These are phyloP conservation scores for Hybognathus amarus DNA, from an alignment of 2,797 vertebrate genomes.

Conservation along the genomic window DNA sequence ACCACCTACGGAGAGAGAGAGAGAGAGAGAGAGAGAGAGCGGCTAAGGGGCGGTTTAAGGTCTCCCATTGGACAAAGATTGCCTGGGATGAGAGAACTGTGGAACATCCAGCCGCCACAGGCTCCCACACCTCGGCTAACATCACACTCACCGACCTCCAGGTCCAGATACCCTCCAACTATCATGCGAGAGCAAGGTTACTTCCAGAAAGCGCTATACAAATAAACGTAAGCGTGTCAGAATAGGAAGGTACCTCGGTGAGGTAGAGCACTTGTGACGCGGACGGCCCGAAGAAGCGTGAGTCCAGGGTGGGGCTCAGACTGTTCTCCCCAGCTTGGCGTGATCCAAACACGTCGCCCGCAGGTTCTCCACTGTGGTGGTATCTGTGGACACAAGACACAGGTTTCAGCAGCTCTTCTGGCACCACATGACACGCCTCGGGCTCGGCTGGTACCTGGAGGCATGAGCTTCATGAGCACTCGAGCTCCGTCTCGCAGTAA, in stretches of 20 bases:
- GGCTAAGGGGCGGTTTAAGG: too few relatives aligned
- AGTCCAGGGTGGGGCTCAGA: constrained; percentile 95
- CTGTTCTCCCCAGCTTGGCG: constrained; percentile 96
- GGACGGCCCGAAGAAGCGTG: constrained; percentile 95
- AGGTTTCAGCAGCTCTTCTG: background rate
- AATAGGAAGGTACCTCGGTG: constrained; percentile 84
- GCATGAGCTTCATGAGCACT: constrained; percentile 99
- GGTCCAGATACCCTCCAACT: too few relatives aligned
- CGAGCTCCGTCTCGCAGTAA: constrained; percentile 94
- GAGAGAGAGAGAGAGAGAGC: too few relatives aligned
- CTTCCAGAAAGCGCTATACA: too few relatives aligned
- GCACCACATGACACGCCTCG: background rate
- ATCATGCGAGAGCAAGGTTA: too few relatives aligned
- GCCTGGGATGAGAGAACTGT: too few relatives aligned
- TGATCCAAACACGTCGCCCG: constrained; percentile 96
- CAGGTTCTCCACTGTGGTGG: constrained; percentile 95
- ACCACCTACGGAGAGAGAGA: constrained; percentile 89
- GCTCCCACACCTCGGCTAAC: too few relatives aligned
- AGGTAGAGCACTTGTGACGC: constrained; percentile 99
- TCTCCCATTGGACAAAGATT: too few relatives aligned
- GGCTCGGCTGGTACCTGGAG: constrained; percentile 82
- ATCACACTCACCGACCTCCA: too few relatives aligned
- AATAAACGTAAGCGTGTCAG: too few relatives aligned
- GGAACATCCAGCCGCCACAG: too few relatives aligned
- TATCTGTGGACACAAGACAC: constrained; percentile 81